These are phyloP conservation scores for Gallinago stenura DNA, from an alignment of 2,797 vertebrate genomes.

Conservation along the genomic window DNA sequence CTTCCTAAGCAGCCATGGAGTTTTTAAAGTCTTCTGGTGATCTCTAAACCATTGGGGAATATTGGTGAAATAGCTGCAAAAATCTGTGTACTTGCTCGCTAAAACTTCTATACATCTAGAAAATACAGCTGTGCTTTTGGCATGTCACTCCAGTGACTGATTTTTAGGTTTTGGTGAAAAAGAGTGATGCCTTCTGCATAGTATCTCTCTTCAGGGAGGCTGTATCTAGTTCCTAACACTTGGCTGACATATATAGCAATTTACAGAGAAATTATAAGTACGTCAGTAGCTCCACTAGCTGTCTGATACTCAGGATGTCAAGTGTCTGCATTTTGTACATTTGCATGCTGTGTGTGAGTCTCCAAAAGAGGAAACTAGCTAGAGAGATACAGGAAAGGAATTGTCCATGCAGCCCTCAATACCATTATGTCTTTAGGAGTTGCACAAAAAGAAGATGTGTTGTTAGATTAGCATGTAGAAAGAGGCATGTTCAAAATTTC, in stretches of 20 bases:
- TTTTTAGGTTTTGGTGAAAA: neutral
- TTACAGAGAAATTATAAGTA: neutral
- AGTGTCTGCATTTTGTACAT: neutral
- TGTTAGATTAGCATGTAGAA: neutral
- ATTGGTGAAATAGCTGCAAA: neutral
- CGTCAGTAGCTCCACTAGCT: neutral
- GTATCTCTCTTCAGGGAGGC: neutral
- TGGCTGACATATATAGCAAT: neutral
- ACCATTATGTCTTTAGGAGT: fast-evolving
- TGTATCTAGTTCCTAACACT: neutral
- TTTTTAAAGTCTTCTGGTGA: neutral
- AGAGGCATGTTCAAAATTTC: neutral
- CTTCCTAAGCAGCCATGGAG: neutral
- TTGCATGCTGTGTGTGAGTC: neutral
- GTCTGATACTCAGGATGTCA: neutral
- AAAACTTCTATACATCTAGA: neutral
- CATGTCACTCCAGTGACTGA: neutral
- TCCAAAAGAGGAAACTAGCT: neutral
- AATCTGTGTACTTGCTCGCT: neutral
- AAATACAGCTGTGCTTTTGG: neutral
- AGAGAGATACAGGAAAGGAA: neutral
- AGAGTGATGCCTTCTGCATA: neutral
- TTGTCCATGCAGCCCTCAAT: neutral
- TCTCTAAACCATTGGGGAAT: neutral
- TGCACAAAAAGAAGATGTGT: neutral